phyloP scores from a whole-genome alignment of 2,888 invertebrate genomes.

The Xylota sylvarum region DNA sequence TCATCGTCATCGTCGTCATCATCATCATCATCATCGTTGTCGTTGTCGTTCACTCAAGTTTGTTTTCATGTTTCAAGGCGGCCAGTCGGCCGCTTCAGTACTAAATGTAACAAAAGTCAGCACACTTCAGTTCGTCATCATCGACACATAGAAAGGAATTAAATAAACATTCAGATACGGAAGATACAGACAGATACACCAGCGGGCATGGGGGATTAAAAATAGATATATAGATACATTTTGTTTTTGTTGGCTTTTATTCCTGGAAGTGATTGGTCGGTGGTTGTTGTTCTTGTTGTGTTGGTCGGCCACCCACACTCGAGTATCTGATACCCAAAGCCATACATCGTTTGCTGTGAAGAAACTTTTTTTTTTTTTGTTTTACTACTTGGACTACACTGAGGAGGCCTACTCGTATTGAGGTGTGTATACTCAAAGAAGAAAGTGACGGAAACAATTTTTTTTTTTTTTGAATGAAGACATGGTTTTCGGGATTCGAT shows the following conservation, averaged over 20 bases:
- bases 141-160: slow-evolving; percentile 27
- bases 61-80: slow-evolving; percentile 13
- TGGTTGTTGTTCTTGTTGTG: background rate
- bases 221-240: background rate
- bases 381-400: no score
- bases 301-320: slow-evolving; percentile 12
- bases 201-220: slow-evolving; percentile 4
- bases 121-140: slow-evolving; percentile 34
- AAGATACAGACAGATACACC: slow-evolving; percentile 12
- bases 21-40: no score
- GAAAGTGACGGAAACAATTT: no score
- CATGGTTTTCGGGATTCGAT: no score
- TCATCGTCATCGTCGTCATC: no score
- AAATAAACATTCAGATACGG: slow-evolving; percentile 17
- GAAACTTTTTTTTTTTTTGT: no score
- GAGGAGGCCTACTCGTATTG: no score
- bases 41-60: background rate
- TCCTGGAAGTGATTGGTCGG: slow-evolving; percentile 19
- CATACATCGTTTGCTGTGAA: no score
- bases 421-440: no score
- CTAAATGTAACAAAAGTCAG: slow-evolving; percentile 21
- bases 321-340: no score
- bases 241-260: slow-evolving; percentile 2
- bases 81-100: background rate
- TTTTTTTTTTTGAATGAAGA: no score